Conservation (phyloP, 2,797 vertebrate genomes). For the Intellagama lesueurii region DNA sequence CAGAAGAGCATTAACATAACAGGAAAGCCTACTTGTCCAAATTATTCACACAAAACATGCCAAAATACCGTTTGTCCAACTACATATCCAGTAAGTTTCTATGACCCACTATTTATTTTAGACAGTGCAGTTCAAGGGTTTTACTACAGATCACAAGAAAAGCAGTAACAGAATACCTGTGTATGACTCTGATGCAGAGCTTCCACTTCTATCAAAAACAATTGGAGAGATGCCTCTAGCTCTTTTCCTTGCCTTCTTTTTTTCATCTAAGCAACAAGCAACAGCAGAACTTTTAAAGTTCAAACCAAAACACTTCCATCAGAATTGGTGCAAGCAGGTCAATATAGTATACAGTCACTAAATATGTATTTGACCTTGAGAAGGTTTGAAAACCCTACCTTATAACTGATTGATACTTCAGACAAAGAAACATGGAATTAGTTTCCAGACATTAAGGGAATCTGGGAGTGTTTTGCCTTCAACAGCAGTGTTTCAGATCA, state of each 20-base stretch:
- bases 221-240: slow-evolving; percentile 90
- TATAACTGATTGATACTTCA: neutral
- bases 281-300: slow-evolving; percentile 33
- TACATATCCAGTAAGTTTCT: slow-evolving; percentile 71
- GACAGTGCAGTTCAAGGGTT: slow-evolving; percentile 53
- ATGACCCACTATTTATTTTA: slow-evolving; percentile 62
- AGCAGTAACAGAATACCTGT: slow-evolving; percentile 83
- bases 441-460: neutral
- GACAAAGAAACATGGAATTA: neutral
- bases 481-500: neutral
- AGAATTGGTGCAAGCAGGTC: neutral
- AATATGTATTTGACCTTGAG: neutral
- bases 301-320: slow-evolving; percentile 24
- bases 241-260: slow-evolving; percentile 89
- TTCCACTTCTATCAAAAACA: slow-evolving; percentile 92
- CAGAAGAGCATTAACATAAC: slow-evolving; percentile 82
- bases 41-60: slow-evolving; percentile 82
- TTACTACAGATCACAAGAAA: slow-evolving; percentile 50
- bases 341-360: neutral
- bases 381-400: neutral
- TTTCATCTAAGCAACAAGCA: slow-evolving; percentile 81
- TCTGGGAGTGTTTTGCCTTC: neutral
- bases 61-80: slow-evolving; percentile 74
- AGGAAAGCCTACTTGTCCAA: slow-evolving; percentile 77
- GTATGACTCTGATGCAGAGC: slow-evolving; percentile 90